These are phyloP conservation scores for Rhadina sibilatrix DNA, from an alignment of 2,113 vertebrate genomes.

Conservation along the genomic window DNA sequence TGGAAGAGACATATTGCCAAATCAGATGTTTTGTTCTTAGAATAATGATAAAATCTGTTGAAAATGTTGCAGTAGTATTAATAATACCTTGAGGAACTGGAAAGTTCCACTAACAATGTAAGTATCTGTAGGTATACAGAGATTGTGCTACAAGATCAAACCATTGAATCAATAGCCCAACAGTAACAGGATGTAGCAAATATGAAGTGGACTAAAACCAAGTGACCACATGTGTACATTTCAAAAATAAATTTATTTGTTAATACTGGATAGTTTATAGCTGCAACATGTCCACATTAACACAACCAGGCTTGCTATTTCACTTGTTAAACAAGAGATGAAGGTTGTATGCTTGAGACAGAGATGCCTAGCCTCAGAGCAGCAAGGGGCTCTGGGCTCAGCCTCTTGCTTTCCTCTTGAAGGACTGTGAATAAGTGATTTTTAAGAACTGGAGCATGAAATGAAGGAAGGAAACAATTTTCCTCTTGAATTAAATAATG, in stretches of 20 bases:
- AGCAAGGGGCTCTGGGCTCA: neutral
- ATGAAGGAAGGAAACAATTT: neutral
- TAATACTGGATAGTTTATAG: neutral
- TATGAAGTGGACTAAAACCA: neutral
- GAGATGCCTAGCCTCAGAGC: neutral
- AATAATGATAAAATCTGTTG: neutral
- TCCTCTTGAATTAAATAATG: neutral
- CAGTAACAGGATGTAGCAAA: neutral
- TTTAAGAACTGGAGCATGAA: neutral
- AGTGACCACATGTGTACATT: fast-evolving
- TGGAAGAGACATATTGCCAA: neutral
- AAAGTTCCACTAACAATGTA: neutral
- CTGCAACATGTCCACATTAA: neutral
- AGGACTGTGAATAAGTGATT: neutral
- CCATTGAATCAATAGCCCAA: neutral
- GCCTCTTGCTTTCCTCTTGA: neutral
- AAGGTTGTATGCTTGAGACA: neutral
- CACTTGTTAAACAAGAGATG: neutral
- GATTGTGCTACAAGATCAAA: neutral
- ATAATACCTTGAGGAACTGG: neutral
- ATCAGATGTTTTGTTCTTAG: conserved; percentile 3
- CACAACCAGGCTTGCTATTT: neutral
- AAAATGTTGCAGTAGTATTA: neutral
- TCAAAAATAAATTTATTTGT: neutral
- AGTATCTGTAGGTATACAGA: neutral